Percentiles rank a stretch among this genome's conserved stretches.
Conservation (phyloP, 2,797 vertebrate species). For the Prionace glauca region DNA sequence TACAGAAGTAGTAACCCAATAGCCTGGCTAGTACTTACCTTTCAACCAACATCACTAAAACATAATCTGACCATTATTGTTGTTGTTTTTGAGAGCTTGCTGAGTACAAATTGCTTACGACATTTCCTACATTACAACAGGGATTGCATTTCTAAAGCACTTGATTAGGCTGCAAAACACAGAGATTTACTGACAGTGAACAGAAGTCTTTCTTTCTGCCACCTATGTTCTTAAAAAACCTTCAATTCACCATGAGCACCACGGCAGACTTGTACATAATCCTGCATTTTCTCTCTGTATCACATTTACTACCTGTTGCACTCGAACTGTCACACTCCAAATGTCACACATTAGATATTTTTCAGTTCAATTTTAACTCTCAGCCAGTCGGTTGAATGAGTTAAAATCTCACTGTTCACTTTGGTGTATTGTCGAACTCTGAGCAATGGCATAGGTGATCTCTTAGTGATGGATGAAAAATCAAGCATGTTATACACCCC, state of each 20-base stretch:
- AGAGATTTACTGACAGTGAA: background rate
- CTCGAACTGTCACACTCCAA: background rate
- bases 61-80: background rate
- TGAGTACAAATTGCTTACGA: background rate
- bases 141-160: background rate
- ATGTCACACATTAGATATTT: background rate
- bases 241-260: background rate
- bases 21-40: background rate
- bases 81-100: background rate
- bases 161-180: background rate
- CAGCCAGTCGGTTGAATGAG: too few relatives aligned
- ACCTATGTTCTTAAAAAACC: background rate
- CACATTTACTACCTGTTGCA: background rate
- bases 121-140: background rate
- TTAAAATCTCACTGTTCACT: too few relatives aligned
- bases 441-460: too few relatives aligned
- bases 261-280: background rate
- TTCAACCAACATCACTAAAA: background rate
- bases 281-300: background rate
- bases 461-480: background rate
- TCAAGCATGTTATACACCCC: background rate
- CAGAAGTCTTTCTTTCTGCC: background rate
- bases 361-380: too few relatives aligned
- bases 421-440: too few relatives aligned
- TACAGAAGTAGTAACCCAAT: background rate